phyloP scores from a whole-genome alignment of 2,888 invertebrate species.

The Bembecia ichneumoniformis region DNA sequence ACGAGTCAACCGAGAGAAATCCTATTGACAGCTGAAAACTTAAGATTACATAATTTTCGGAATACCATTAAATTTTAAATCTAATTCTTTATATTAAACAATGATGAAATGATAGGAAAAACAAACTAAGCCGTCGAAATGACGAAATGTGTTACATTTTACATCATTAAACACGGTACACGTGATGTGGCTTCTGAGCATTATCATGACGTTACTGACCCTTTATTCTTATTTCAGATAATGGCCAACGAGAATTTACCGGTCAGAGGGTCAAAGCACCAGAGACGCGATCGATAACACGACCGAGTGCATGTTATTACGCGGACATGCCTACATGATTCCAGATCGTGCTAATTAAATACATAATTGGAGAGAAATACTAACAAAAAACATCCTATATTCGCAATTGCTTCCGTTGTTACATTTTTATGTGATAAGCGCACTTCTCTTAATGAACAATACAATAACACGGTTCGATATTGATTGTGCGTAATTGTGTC shows the following conservation, averaged over 20 bases:
- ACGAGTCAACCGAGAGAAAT: no score
- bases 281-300: conserved; percentile 36
- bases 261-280: conserved; percentile 52
- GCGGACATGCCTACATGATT: conserved; percentile 29
- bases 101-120: no score
- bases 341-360: conserved; percentile 6
- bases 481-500: background rate
- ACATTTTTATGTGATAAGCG: no score
- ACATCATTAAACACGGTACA: conserved; percentile 8
- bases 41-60: no score
- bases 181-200: conserved; percentile 5
- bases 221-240: conserved; percentile 53
- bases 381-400: no score
- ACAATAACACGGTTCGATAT: background rate
- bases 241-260: conserved; percentile 46
- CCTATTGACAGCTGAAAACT: no score
- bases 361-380: background rate
- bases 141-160: conserved; percentile 6
- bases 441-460: background rate
- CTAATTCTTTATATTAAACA: no score
- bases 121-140: background rate
- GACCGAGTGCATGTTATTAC: conserved; percentile 31
- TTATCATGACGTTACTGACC: conserved; percentile 47
- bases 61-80: no score
- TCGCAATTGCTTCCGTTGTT: no score